A percentile compares a stretch with the other conserved stretches of the same genome.
Evolutionary conservation across 1,140 invertebrate species (phyloP).

Genomic region (Apolygus lucorum): DNA sequence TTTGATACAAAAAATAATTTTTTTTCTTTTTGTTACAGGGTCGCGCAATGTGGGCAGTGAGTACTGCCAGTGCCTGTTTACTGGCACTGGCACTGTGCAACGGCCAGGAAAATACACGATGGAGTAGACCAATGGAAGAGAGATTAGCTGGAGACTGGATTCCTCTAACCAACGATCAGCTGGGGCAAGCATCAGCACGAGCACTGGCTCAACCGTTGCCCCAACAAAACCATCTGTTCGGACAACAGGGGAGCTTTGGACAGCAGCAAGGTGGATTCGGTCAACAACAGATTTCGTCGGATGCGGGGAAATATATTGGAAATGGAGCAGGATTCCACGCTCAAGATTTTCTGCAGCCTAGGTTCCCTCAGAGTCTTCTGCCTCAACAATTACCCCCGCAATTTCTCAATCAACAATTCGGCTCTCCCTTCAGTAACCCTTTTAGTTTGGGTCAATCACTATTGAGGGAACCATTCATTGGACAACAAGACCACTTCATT

Average conservation of each 20-base stretch:
- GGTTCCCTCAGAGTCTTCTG: background rate
- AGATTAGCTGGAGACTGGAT: constrained; percentile 28
- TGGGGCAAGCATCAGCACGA: constrained; percentile 19
- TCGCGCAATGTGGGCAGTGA: constrained; percentile 9
- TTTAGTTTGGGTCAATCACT: background rate
- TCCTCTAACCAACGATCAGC: constrained; percentile 22
- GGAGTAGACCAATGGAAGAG: constrained; percentile 25
- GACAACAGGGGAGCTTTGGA: background rate
- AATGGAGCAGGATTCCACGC: background rate
- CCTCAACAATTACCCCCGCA: constrained; percentile 20
- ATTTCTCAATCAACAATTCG: constrained; percentile 22
- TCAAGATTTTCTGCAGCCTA: background rate
- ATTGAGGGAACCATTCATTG: background rate
- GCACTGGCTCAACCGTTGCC: constrained; percentile 1
- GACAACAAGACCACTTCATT: background rate
- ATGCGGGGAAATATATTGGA: background rate
- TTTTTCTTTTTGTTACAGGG: constrained; percentile 23
- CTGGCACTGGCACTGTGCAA: constrained; percentile 17
- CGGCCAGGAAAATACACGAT: constrained; percentile 20
- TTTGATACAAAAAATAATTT: too few relatives aligned
- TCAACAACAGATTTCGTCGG: background rate
- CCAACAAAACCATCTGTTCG: background rate
- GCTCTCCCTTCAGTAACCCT: background rate
- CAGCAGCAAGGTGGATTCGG: constrained; percentile 3
- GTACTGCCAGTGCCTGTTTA: constrained; percentile 14